These are phyloP conservation scores for Lampris incognitus DNA, from an alignment of 2,113 vertebrate genomes.

Conservation along the genomic window DNA sequence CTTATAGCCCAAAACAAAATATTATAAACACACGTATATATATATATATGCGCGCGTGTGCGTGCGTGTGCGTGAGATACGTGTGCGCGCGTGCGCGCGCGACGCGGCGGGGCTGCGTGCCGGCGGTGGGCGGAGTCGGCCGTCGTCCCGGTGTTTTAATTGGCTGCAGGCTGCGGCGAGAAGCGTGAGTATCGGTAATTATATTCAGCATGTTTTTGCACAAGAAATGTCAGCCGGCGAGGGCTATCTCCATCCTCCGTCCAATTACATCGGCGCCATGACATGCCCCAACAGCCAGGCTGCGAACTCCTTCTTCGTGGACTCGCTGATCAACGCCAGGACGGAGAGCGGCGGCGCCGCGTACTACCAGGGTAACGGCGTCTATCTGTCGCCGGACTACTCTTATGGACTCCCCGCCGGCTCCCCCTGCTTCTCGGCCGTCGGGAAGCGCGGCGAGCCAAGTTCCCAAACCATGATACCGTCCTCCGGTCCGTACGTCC, in stretches of 20 bases:
- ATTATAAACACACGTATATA: constrained; percentile 40
- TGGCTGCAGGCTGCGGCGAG: constrained; percentile 92
- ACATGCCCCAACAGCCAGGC: constrained; percentile 98
- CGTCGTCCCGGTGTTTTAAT: constrained; percentile 89
- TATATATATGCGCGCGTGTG: too few species aligned
- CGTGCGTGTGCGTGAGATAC: too few species aligned
- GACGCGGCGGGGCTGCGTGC: constrained; percentile 85
- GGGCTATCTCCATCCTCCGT: constrained; percentile 97
- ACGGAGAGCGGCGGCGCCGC: constrained; percentile 86
- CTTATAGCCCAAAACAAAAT: constrained; percentile 80
- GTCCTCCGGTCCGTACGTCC: constrained; percentile 87
- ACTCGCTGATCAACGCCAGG: constrained; percentile 96
- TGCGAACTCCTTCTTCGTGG: constrained; percentile 98
- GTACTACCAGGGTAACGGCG: constrained; percentile 90
- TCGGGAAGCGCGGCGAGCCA: constrained; percentile 93
- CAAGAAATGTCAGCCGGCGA: constrained; percentile 99
- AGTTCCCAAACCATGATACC: constrained; percentile 86
- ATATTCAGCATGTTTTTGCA: constrained; percentile 99
- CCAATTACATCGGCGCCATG: constrained; percentile 98
- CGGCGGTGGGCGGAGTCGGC: constrained; percentile 93
- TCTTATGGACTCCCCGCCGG: constrained; percentile 95
- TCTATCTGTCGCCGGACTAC: constrained; percentile 95
- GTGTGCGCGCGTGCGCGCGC: constrained; percentile 61
- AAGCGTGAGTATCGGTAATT: constrained; percentile 98
- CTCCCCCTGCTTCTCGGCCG: constrained; percentile 93